Evolutionary conservation across 2,888 invertebrate genomes (phyloP), one percentile per base, ranked within the genome.

Genomic region (Limnephilus rhombicus): DNA sequence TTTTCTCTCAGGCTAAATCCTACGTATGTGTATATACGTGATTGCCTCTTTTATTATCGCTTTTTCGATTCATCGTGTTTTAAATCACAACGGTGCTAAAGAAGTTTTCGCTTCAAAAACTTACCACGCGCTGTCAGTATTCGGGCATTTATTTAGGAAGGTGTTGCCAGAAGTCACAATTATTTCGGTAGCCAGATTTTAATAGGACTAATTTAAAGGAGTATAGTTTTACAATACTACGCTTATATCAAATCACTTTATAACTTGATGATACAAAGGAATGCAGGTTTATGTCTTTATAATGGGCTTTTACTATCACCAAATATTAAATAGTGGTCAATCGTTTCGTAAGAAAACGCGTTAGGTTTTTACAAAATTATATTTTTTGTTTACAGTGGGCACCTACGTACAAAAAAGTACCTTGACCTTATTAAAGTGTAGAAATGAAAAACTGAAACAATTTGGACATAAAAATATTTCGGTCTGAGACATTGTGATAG

Each of bases 171-270:
- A 49, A 37, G 83, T 49, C 86, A 12, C 24, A 2, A 68, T 45
- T 86, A 45, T 37, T 86, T 86, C 86, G 15, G 86, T 29, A 86
- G 86, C 86, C 49, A 13, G 29, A 24, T 41, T 45, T 86, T 45
- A 86, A 86, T 86, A 86, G 45, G 86, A 86, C 86, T 86, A 86
- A 86, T 45, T 86, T 41, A 86, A 86, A 86, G 86, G 49, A 45
- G 41, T 45, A 45, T 41, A n/a, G 41, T 45, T 86, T 86, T 86
- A 86, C n/a, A 83, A 37, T 41, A 49, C 86, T 24, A 37, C 86
- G n/a, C n/a, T 24, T 29, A n/a, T 45, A 86, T 86, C 13, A 45
- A 45, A 68, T 45, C 45, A 45, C 86, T 86, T 86, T 86, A 86
- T 49, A n/a, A 86, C 86, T 86, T 86, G 49, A 86, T 86, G 24